A percentile compares a stretch with the other conserved stretches of the same genome.
These are phyloP conservation scores for Amphiprion clarkii DNA, from an alignment of 2,797 vertebrate genomes.

Conservation along the genomic window DNA sequence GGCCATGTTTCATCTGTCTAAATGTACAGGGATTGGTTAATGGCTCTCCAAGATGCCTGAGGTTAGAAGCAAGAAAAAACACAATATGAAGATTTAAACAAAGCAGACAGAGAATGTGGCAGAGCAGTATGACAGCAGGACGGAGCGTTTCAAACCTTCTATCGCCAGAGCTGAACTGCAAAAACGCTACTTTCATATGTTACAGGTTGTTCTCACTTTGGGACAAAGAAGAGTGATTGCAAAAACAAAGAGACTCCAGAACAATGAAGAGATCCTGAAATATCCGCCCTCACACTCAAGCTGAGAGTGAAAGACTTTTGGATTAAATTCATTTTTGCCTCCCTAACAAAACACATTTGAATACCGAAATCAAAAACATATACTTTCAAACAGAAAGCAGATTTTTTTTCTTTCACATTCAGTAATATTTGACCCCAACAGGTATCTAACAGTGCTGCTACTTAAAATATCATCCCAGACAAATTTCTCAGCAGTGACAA, in stretches of 20 bases:
- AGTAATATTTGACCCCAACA: slow-evolving; percentile 40
- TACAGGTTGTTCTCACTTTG: slow-evolving; percentile 7
- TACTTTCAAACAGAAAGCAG: slow-evolving; percentile 10
- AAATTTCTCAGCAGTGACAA: slow-evolving; percentile 44
- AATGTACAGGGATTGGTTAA: slow-evolving; percentile 60
- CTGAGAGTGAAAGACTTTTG: not conserved
- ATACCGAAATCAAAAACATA: slow-evolving; percentile 18
- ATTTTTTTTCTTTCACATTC: slow-evolving; percentile 7
- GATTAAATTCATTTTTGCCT: not conserved
- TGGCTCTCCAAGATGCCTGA: slow-evolving; percentile 56
- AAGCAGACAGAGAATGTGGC: slow-evolving; percentile 10
- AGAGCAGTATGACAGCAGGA: slow-evolving; percentile 4
- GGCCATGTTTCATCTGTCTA: slow-evolving; percentile 71
- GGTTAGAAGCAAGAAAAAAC: slow-evolving; percentile 47
- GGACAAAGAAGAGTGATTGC: not conserved
- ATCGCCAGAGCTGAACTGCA: slow-evolving; percentile 17
- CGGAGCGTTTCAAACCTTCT: slow-evolving; percentile 20
- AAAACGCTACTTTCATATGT: not conserved
- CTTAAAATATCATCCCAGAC: slow-evolving; percentile 44
- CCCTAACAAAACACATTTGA: slow-evolving; percentile 10
- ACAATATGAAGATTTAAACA: slow-evolving; percentile 60
- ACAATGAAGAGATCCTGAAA: not conserved
- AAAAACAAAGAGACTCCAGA: not conserved
- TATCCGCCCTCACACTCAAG: not conserved
- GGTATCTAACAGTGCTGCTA: slow-evolving; percentile 31